phyloP scores from a whole-genome alignment of 1,140 invertebrate genomes.

The Calliopsis andreniformis region DNA sequence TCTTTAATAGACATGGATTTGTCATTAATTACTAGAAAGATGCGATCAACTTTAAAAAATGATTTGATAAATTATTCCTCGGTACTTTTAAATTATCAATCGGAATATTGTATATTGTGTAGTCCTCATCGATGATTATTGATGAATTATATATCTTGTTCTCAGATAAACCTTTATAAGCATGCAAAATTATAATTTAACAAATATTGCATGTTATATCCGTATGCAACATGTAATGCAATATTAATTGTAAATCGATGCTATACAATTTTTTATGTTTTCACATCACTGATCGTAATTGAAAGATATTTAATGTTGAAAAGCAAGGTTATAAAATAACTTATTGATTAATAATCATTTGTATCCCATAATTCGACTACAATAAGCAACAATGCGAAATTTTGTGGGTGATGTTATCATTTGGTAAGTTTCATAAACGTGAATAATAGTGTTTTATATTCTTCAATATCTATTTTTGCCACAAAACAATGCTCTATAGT shows the following conservation, averaged over 20 bases:
- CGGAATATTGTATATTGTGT: not conserved
- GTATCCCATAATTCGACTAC: not conserved
- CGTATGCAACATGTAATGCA: slow-evolving; percentile 3
- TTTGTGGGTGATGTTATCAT: slow-evolving; percentile 78
- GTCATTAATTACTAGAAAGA: not conserved
- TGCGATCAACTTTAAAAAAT: slow-evolving; percentile 10
- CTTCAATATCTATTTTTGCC: too few species aligned
- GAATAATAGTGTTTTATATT: slow-evolving; percentile 6
- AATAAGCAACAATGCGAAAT: slow-evolving; percentile 75
- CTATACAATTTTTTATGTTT: slow-evolving; percentile 3
- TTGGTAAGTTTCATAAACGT: slow-evolving; percentile 70
- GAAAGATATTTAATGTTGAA: not conserved
- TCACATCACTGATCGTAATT: not conserved
- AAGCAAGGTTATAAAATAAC: slow-evolving; percentile 55
- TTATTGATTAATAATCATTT: not conserved
- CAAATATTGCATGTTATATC: not conserved
- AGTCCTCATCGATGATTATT: not conserved
- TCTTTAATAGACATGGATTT: slow-evolving; percentile 17
- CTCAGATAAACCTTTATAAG: not conserved
- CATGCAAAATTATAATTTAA: slow-evolving; percentile 2
- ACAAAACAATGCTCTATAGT: too few species aligned
- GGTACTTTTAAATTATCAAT: slow-evolving; percentile 5
- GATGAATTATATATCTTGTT: not conserved
- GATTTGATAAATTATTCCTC: slow-evolving; percentile 18
- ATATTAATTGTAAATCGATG: not conserved